A percentile compares a stretch with the other conserved stretches of the same genome.
Evolutionary conservation across 1,140 invertebrate genomes (phyloP).

Genomic region (Magallana angulata): DNA sequence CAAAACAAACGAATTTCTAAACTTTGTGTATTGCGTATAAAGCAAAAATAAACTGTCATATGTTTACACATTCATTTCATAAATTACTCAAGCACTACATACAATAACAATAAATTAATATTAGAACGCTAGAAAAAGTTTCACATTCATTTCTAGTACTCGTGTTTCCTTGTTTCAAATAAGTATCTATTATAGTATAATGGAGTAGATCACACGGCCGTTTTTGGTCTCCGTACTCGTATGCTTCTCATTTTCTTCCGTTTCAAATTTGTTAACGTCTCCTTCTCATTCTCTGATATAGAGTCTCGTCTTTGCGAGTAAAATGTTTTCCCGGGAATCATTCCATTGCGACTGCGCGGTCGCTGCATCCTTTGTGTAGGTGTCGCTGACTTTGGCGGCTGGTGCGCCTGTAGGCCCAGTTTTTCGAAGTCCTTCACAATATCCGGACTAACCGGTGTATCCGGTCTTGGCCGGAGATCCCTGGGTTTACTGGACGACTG

Average conservation of each 20-base stretch:
- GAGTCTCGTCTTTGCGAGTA: constrained; percentile 72
- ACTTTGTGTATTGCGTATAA: constrained; percentile 10
- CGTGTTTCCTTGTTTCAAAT: too few relatives aligned
- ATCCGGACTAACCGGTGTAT: constrained; percentile 51
- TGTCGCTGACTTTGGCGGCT: constrained; percentile 58
- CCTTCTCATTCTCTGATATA: constrained; percentile 65
- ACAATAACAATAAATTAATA: background rate
- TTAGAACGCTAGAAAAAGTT: too few relatives aligned
- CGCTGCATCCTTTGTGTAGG: constrained; percentile 50
- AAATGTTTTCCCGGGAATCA: constrained; percentile 71
- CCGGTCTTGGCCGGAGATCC: constrained; percentile 63
- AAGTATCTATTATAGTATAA: too few relatives aligned
- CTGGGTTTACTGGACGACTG: constrained; percentile 62
- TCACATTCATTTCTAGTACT: too few relatives aligned
- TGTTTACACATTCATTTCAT: background rate
- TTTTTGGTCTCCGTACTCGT: constrained; percentile 52
- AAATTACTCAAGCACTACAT: background rate
- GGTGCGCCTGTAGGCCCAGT: constrained; percentile 65
- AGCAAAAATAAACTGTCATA: background rate
- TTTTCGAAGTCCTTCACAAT: constrained; percentile 69
- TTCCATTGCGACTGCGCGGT: constrained; percentile 66
- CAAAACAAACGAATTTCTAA: too few relatives aligned
- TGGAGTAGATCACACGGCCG: constrained; percentile 38
- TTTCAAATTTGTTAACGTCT: constrained; percentile 44
- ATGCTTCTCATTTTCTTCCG: constrained; percentile 53